phyloP scores from a whole-genome alignment of 2,113 vertebrate genomes.

The Scortum barcoo region DNA sequence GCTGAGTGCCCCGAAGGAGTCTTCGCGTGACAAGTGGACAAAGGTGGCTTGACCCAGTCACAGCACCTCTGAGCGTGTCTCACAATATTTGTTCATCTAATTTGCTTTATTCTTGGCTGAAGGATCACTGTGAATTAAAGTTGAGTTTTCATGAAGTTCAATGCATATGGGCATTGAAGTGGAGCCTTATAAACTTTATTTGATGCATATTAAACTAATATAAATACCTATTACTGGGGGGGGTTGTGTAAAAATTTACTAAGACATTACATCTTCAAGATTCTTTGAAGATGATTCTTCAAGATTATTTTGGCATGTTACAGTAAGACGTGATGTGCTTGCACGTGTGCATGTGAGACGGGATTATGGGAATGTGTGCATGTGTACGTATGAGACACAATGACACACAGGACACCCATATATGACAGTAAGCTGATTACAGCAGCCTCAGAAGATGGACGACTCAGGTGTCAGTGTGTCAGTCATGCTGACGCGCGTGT shows the following conservation, averaged over 20 bases:
- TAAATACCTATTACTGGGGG: neutral
- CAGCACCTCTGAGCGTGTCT: conserved; percentile 26
- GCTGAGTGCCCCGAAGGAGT: conserved; percentile 62
- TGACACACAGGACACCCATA: conserved; percentile 37
- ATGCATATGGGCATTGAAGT: neutral
- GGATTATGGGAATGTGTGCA: conserved; percentile 50
- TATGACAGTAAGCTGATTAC: conserved; percentile 70
- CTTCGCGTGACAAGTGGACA: conserved; percentile 26
- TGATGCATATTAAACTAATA: neutral
- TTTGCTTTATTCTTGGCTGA: conserved; percentile 35
- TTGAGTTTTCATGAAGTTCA: conserved; percentile 32
- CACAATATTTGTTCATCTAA: conserved; percentile 58
- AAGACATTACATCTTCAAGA: conserved; percentile 14
- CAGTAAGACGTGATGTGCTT: neutral
- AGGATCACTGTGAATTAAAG: conserved; percentile 54
- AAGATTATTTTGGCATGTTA: conserved; percentile 16
- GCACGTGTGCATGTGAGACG: neutral
- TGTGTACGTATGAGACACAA: conserved; percentile 31
- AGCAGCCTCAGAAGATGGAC: conserved; percentile 57
- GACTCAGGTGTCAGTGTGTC: conserved; percentile 66
- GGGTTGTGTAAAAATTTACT: neutral
- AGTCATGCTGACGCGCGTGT: conserved; percentile 35
- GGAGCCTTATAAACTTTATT: conserved; percentile 8
- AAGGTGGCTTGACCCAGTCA: conserved; percentile 50
- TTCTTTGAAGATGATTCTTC: too few species aligned